phyloP scores from a whole-genome alignment of 2,888 invertebrate genomes.

The Panzeria rudis region DNA sequence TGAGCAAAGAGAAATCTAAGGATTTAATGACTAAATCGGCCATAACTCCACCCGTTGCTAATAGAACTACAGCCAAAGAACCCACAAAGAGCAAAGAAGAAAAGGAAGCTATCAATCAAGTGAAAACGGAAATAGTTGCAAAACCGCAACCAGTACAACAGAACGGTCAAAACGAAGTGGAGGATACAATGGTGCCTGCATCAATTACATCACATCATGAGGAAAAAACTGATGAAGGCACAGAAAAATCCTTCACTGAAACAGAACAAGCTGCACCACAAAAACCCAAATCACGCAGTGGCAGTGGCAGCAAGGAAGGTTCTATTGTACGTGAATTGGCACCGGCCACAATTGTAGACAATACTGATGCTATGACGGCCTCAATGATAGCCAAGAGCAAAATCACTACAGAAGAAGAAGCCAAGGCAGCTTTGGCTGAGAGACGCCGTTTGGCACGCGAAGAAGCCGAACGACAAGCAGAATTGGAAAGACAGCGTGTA shows the following conservation, averaged over 20 bases:
- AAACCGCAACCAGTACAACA: slow-evolving; percentile 73
- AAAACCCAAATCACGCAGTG: slow-evolving; percentile 74
- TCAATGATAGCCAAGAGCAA: slow-evolving; percentile 88
- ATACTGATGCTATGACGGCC: slow-evolving; percentile 84
- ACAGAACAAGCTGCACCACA: slow-evolving; percentile 39
- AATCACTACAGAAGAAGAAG: slow-evolving; percentile 95
- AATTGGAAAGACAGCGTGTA: slow-evolving; percentile 89
- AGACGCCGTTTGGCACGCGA: slow-evolving; percentile 93
- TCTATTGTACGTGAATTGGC: slow-evolving; percentile 80
- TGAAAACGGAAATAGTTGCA: slow-evolving; percentile 79
- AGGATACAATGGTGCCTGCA: slow-evolving; percentile 70
- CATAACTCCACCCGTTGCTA: slow-evolving; percentile 72
- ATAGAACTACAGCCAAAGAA: slow-evolving; percentile 72
- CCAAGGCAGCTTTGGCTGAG: slow-evolving; percentile 96
- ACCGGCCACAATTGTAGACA: slow-evolving; percentile 72
- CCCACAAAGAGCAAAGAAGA: slow-evolving; percentile 82
- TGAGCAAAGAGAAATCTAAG: slow-evolving; percentile 75
- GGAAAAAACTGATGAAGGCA: slow-evolving; percentile 81
- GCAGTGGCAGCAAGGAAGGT: slow-evolving; percentile 81
- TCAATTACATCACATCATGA: slow-evolving; percentile 76
- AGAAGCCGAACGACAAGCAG: slow-evolving; percentile 95
- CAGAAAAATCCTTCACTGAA: slow-evolving; percentile 76
- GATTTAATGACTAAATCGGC: slow-evolving; percentile 78
- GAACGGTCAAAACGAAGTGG: slow-evolving; percentile 67
- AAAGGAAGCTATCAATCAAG: slow-evolving; percentile 83